phyloP scores from a whole-genome alignment of 2,888 invertebrate species.

The Phyllotreta striolata region DNA sequence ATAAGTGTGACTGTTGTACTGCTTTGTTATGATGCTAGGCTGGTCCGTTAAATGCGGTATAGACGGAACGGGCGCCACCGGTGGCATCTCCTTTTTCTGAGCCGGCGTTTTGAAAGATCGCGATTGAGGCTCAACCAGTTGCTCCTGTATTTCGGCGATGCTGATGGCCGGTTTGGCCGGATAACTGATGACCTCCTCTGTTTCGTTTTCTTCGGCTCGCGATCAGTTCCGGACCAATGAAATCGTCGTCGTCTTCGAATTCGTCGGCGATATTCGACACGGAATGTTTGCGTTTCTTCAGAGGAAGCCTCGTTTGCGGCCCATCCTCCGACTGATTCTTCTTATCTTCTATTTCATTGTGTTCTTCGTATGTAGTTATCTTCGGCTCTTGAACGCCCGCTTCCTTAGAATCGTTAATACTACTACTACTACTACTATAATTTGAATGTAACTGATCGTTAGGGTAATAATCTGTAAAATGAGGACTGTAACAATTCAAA shows the following conservation, averaged over 20 bases:
- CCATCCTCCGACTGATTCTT: conserved; percentile 31
- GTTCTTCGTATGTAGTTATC: not conserved
- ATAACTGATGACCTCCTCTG: conserved; percentile 56
- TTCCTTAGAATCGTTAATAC: conserved; percentile 3
- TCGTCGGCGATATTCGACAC: conserved; percentile 34
- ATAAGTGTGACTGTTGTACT: conserved; percentile 55
- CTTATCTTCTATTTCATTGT: not conserved
- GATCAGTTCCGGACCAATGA: conserved; percentile 37
- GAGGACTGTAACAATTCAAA: conserved; percentile 32
- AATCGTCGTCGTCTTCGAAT: conserved; percentile 31
- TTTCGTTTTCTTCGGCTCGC: conserved; percentile 34
- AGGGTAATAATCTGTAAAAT: conserved; percentile 24
- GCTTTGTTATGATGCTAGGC: conserved; percentile 49
- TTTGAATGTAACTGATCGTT: conserved; percentile 11
- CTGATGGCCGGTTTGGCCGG: conserved; percentile 59
- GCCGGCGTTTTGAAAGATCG: conserved; percentile 57
- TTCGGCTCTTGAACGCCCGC: too few relatives aligned
- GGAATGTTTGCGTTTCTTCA: conserved; percentile 55
- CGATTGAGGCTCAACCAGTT: conserved; percentile 35
- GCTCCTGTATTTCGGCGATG: conserved; percentile 57
- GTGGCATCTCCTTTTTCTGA: conserved; percentile 57
- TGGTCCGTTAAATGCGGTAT: not conserved
- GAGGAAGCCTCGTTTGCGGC: conserved; percentile 51
- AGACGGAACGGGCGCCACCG: not conserved
- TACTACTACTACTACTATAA: conserved; percentile 10